Evolutionary conservation across 1,140 invertebrate species (phyloP).

Genomic region (Penaeus chinensis): DNA sequence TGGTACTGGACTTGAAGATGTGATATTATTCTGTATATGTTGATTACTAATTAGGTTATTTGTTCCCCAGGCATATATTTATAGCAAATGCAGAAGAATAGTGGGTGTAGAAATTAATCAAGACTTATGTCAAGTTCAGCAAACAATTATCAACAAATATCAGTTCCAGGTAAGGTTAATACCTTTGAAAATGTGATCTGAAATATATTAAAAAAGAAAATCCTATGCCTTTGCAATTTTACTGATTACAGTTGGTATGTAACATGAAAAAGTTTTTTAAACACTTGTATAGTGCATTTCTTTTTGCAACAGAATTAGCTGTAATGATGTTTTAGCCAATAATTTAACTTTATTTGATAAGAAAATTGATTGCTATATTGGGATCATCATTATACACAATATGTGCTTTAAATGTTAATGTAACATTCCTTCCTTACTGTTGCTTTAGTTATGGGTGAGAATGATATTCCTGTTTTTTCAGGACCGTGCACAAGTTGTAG

Average conservation of each 20-base stretch:
- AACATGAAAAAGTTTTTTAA: too few species aligned
- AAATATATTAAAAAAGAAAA: not conserved
- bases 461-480: slow-evolving; percentile 52
- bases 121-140: slow-evolving; percentile 76
- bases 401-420: not conserved
- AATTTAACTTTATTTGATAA: too few species aligned
- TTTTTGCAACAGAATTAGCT: too few species aligned
- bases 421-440: not conserved
- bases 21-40: too few species aligned
- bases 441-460: not conserved
- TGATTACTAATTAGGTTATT: slow-evolving; percentile 64
- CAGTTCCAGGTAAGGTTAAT: slow-evolving; percentile 64
- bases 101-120: slow-evolving; percentile 80
- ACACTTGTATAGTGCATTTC: too few species aligned
- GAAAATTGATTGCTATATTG: not conserved
- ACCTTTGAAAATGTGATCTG: not conserved
- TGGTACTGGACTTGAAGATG: too few species aligned
- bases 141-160: slow-evolving; percentile 74
- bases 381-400: not conserved
- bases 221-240: too few species aligned
- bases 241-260: too few species aligned
- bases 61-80: slow-evolving; percentile 72
- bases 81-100: slow-evolving; percentile 74
- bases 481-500: slow-evolving; percentile 73
- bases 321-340: too few species aligned